Base-by-base conservation (phyloP, 2,113 vertebrate species). In the Prolemur simus region DNA sequence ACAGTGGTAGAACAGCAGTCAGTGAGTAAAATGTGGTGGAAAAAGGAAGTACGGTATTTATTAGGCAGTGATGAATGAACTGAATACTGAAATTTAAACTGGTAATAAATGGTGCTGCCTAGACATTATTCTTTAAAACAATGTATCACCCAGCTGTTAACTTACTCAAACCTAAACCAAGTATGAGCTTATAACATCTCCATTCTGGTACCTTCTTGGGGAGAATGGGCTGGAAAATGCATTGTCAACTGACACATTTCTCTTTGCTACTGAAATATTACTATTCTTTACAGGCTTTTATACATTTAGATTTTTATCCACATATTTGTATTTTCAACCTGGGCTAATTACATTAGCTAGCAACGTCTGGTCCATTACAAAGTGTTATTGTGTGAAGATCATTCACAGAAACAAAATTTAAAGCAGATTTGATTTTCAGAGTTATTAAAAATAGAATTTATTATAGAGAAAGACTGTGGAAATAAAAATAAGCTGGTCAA, bases 101-200 rank as follows among this genome's bases (percentile, higher is more conserved):
- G 23, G 87, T 68, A 96, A 94, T 93, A 98, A 94, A 95, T 87
- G 71, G 45, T 71, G 45, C 60, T 96, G 69, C 83, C 89, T 97
- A 90, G 47, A 92, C 64, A 92, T 95, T 66, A 92, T 81, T 95
- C 54, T 96, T 97, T 88, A 96, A 95, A 96, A 97, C 85, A 91
- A 73, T 93, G 58, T 78, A 90, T 47, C 9, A 54, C 10, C 92
- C 94, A 97, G 92, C 95, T 97, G 52, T 91, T 97, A 97, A 96
- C 47, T 90, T 93, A 96, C 66, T 97, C 92, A 98, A 96, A 96
- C 29, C 96, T 96, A 97, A 96, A 87, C 94, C 69, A 96, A 80
- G 49, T 6, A 18, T 63, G 52, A 95, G 66, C 52, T 94, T 95
- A 95, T 15, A 87, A 47, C 2, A 12, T 87, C 78, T 92, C 85